Conservation (phyloP, 2,113 vertebrate species). For the Scortum barcoo region DNA sequence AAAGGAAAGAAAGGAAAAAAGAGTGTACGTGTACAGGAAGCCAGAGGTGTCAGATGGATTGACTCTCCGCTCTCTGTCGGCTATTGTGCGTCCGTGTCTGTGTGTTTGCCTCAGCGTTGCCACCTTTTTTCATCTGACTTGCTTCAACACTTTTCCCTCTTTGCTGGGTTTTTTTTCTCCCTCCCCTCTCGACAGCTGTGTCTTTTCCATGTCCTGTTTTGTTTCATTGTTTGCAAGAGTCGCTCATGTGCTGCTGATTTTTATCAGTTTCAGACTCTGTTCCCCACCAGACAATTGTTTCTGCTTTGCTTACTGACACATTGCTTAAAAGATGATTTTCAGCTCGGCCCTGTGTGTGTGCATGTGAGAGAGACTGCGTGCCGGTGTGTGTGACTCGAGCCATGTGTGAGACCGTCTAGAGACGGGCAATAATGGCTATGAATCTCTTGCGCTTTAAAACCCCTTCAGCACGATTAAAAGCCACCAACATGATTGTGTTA, state of each 20-base stretch:
- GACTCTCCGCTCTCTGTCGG: conserved; percentile 55
- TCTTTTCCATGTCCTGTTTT: conserved; percentile 73
- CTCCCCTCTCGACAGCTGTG: conserved; percentile 55
- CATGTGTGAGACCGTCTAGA: conserved; percentile 52
- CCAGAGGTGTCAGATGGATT: conserved; percentile 71
- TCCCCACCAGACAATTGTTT: conserved; percentile 44
- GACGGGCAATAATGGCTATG: conserved; percentile 70
- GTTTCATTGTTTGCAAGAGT: conserved; percentile 52
- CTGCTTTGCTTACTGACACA: conserved; percentile 56
- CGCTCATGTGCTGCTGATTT: conserved; percentile 53
- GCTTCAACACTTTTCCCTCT: conserved; percentile 61
- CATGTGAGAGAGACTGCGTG: no score
- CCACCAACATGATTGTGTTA: conserved; percentile 78
- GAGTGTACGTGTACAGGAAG: conserved; percentile 57
- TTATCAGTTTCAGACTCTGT: conserved; percentile 43
- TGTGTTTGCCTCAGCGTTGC: conserved; percentile 55
- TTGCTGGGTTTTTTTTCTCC: conserved; percentile 8
- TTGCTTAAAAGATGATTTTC: conserved; percentile 53
- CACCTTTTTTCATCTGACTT: conserved; percentile 68
- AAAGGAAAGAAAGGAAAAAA: neutral
- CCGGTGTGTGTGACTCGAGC: conserved; percentile 50
- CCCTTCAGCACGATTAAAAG: conserved; percentile 76
- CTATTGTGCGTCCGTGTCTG: conserved; percentile 67
- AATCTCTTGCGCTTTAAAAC: conserved; percentile 72
- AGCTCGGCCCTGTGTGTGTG: conserved; percentile 25